Evolutionary conservation across 2,113 vertebrate species (phyloP).

Genomic region (Entelurus aequoreus): DNA sequence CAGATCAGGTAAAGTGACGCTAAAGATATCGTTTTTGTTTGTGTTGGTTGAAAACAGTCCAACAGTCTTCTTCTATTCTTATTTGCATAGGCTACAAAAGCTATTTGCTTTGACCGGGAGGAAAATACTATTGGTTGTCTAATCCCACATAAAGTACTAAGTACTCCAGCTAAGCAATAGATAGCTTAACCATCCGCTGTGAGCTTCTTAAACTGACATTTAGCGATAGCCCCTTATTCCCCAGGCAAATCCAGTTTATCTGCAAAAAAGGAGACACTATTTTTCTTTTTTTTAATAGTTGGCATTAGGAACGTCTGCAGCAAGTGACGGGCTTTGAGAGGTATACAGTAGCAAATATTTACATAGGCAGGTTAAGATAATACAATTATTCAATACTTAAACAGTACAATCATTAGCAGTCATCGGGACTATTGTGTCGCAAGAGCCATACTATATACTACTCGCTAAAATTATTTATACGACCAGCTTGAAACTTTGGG

Average conservation of each 20-base stretch:
- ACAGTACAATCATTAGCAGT: conserved; percentile 45
- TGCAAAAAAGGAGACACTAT: not conserved
- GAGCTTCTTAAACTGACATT: conserved; percentile 19
- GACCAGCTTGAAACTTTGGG: conserved; percentile 58
- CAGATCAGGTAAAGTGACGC: not conserved
- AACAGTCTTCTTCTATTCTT: conserved; percentile 10
- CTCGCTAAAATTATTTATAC: conserved; percentile 29
- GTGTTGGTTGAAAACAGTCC: not conserved
- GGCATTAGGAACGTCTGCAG: not conserved
- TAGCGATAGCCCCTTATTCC: conserved; percentile 12
- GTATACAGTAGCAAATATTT: not conserved
- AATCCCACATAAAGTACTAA: conserved; percentile 6
- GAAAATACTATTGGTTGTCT: conserved; percentile 10
- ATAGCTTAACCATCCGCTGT: conserved; percentile 4
- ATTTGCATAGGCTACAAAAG: conserved; percentile 9
- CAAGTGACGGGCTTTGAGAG: not conserved
- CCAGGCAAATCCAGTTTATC: conserved; percentile 7
- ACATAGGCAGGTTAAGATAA: conserved; percentile 22
- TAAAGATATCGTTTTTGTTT: not conserved
- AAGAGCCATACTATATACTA: conserved; percentile 36
- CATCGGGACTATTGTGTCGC: conserved; percentile 71
- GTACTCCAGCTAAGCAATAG: conserved; percentile 21
- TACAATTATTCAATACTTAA: conserved; percentile 50
- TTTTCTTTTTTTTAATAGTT: not conserved
- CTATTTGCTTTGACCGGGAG: conserved; percentile 11